Conservation (phyloP, 2,888 invertebrate genomes). For the Volucella inanis region DNA sequence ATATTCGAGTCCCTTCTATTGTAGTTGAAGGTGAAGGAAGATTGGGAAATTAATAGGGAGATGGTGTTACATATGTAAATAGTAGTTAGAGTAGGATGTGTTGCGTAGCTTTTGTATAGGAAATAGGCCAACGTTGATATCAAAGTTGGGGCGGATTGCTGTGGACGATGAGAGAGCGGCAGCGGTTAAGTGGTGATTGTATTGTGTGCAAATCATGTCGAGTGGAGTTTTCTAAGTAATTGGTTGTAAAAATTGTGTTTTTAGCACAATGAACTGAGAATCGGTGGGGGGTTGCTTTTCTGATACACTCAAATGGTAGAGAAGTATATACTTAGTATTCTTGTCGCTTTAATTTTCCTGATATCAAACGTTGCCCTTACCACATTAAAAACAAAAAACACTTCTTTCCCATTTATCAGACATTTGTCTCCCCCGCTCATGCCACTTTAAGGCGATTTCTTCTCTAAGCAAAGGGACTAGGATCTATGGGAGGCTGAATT, state of each 20-base stretch:
- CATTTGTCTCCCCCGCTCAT: too few relatives aligned
- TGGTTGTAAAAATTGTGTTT: neutral
- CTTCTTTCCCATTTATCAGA: too few relatives aligned
- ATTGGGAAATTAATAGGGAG: constrained; percentile 40
- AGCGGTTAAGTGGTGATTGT: constrained; percentile 7
- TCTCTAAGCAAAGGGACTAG: too few relatives aligned
- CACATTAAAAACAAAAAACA: too few relatives aligned
- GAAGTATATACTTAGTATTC: too few relatives aligned
- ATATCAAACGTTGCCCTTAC: too few relatives aligned
- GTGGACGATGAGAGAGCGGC: neutral
- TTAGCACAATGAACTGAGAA: too few relatives aligned
- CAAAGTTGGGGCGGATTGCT: neutral
- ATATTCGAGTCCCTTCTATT: neutral
- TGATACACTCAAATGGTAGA: neutral
- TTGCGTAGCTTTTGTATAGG: constrained; percentile 11
- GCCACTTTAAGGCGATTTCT: too few relatives aligned
- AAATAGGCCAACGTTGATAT: constrained; percentile 28
- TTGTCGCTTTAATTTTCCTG: too few relatives aligned
- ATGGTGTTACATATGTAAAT: constrained; percentile 39
- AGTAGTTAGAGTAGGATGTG: neutral
- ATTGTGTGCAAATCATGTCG: constrained; percentile 26
- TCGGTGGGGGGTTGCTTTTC: too few relatives aligned
- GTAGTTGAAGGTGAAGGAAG: neutral
- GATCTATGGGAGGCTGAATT: too few relatives aligned
- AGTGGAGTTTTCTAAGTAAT: neutral